Evolutionary conservation across 1,140 invertebrate genomes (phyloP).

Genomic region (Nomia melanderi): DNA sequence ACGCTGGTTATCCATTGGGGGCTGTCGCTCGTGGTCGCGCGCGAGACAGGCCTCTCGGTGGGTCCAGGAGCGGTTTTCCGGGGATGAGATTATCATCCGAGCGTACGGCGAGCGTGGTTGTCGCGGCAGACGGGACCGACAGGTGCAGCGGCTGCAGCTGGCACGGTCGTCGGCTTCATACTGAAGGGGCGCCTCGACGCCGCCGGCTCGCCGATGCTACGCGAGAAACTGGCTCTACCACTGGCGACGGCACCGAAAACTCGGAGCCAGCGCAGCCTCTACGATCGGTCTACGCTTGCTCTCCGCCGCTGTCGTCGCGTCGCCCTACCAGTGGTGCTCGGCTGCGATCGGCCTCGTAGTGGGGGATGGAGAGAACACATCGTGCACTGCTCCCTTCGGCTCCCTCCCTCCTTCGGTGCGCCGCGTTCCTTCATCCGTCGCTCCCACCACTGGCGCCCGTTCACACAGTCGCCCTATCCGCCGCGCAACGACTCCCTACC

Average conservation of each 20-base stretch:
- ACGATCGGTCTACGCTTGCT: conserved; percentile 57
- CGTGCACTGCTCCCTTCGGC: too few relatives aligned
- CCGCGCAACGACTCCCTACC: not conserved
- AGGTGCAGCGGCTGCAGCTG: conserved; percentile 71
- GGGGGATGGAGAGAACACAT: not conserved
- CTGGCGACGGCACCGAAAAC: conserved; percentile 56
- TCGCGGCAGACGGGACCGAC: conserved; percentile 51
- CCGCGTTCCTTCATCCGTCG: not conserved
- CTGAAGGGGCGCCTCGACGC: conserved; percentile 70
- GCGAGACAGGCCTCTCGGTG: too few relatives aligned
- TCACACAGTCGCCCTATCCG: not conserved
- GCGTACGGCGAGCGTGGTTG: conserved; percentile 16
- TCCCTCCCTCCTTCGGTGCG: too few relatives aligned
- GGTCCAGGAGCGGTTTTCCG: conserved; percentile 5
- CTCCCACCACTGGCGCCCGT: not conserved
- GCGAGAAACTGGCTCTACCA: conserved; percentile 58
- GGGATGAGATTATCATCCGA: conserved; percentile 7
- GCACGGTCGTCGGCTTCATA: conserved; percentile 76
- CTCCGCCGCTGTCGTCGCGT: conserved; percentile 59
- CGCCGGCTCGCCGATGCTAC: conserved; percentile 55
- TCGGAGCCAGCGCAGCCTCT: conserved; percentile 42
- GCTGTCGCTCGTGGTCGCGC: conserved; percentile 20
- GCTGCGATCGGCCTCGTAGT: not conserved
- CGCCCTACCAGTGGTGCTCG: conserved; percentile 11
- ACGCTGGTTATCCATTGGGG: conserved; percentile 13